phyloP scores from a whole-genome alignment of 2,113 vertebrate species.

The Baryphthengus martii region DNA sequence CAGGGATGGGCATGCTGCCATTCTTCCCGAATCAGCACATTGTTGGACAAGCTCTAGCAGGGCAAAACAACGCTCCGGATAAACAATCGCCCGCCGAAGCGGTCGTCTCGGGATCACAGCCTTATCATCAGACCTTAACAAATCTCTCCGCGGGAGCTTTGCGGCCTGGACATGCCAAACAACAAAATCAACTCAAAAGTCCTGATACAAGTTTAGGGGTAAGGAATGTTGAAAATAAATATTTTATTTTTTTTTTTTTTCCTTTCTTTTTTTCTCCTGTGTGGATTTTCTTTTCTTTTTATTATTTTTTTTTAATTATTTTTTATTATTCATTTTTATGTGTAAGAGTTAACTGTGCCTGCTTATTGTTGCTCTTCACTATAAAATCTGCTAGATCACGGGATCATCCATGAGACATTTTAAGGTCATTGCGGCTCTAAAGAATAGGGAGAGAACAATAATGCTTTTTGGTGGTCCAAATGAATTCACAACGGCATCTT shows the following conservation, averaged over 20 bases:
- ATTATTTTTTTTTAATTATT: no score
- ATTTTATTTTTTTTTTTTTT: neutral
- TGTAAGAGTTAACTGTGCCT: neutral
- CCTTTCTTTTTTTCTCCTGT: neutral
- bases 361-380: neutral
- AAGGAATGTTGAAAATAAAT: neutral
- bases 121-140: constrained; percentile 74
- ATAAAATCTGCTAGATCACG: neutral
- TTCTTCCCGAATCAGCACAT: constrained; percentile 79
- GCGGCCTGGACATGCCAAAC: constrained; percentile 49
- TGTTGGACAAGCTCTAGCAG: constrained; percentile 44
- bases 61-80: constrained; percentile 70
- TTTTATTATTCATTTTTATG: neutral
- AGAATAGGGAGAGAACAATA: neutral
- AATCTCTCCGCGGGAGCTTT: constrained; percentile 68
- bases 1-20: constrained; percentile 77
- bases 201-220: constrained; percentile 73
- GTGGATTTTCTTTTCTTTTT: neutral
- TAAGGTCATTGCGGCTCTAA: neutral
- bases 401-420: neutral
- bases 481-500: neutral
- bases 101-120: constrained; percentile 67
- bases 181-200: constrained; percentile 57
- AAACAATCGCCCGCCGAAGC: constrained; percentile 72
- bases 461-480: constrained; percentile 19